Base-by-base conservation (phyloP, 64 coral and sea anemone species). In the Porites australiensis region DNA sequence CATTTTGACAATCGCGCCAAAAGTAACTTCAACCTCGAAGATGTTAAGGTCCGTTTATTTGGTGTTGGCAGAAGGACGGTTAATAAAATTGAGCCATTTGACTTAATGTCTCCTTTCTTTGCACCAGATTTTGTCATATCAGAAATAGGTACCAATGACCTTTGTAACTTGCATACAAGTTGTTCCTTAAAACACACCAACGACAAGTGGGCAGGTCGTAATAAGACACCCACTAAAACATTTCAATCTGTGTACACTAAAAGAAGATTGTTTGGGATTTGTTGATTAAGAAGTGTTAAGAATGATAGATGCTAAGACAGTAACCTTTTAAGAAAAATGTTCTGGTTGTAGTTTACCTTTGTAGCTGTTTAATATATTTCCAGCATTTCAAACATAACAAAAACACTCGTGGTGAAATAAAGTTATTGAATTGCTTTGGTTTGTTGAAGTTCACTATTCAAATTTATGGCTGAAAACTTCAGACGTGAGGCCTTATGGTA, bases 381-480 rank as follows among this genome's bases (percentile, higher is more conserved):
- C 65, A 68, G 65, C 5, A 68, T 68, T 68, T 15, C 65, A 68
- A 68, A 68, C 65, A 18, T 23, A 68, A n/a, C n/a, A n/a, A 20
- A 68, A 68, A 68, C 65, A 68, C 65, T 68, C 27, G 27, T 37
- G 27, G 27, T 37, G 65, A 68, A 68, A 68, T 14, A 68, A 15
- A 68, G 65, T 68, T 18, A 68, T 68, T 9, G 22, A 68, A 68
- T 68, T 68, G 65, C 22, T 68, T 68, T 68, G 65, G 65, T 68
- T 68, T 68, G 65, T 68, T 68, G 65, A 68, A 68, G 18, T 68
- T 68, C 22, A 68, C 65, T 68, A 68, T 68, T 68, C 65, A 68
- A 68, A 68, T 68, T 62, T 62, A 68, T n/a, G 7, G 65, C 27
- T 37, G 27, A 68, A 15, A 68, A 68, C 65, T 68, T 68, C 27